Evolutionary conservation across 1,140 invertebrate species (phyloP).

Genomic region (Aphis craccivora): DNA sequence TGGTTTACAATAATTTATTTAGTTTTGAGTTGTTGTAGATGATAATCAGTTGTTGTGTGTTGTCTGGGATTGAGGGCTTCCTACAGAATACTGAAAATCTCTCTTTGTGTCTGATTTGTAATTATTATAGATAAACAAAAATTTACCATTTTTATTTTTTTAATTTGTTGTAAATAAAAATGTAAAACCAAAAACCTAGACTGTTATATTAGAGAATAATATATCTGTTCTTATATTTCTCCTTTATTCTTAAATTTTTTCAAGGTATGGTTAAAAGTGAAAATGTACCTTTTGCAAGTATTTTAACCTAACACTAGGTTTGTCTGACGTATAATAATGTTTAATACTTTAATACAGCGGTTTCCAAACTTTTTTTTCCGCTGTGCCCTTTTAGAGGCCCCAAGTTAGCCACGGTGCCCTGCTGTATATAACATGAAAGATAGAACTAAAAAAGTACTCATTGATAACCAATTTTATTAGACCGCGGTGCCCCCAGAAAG

Average conservation of each 20-base stretch:
- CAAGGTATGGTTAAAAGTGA: background rate
- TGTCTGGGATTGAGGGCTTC: background rate
- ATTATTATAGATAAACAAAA: background rate
- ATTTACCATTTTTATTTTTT: background rate
- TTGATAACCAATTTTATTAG: too few relatives aligned
- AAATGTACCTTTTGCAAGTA: background rate
- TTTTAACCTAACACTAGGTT: too few relatives aligned
- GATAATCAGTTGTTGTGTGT: background rate
- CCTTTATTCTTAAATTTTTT: background rate
- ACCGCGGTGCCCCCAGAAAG: too few relatives aligned
- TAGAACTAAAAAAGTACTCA: too few relatives aligned
- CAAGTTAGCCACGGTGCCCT: too few relatives aligned
- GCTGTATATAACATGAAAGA: too few relatives aligned
- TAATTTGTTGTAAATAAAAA: background rate
- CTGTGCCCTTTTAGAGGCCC: too few relatives aligned
- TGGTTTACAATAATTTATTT: background rate
- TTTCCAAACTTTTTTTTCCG: too few relatives aligned
- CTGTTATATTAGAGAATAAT: background rate
- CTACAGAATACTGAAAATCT: background rate
- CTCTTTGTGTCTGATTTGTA: background rate
- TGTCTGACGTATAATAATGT: too few relatives aligned
- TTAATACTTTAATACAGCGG: too few relatives aligned
- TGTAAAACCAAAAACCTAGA: background rate
- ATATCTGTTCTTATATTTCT: background rate
- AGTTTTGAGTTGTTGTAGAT: background rate